Evolutionary conservation across 2,888 invertebrate genomes (phyloP), one percentile per base, ranked within the genome.

Genomic region (Buathra laborator): DNA sequence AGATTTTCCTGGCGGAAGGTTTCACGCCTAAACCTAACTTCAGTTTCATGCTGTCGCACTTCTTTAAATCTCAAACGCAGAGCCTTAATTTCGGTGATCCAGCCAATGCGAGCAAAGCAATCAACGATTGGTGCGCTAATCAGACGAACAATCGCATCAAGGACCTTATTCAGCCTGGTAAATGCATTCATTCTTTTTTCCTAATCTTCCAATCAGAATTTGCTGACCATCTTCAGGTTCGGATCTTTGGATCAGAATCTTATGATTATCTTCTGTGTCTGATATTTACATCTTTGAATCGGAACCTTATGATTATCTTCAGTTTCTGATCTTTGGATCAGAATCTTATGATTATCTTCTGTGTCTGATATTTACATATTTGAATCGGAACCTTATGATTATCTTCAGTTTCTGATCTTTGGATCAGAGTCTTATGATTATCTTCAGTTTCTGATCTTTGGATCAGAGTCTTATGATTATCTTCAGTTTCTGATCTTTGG

Each of bases 101-200:
- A 4, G 93, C 92, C 0, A 95, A 95, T 0, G 84, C 92, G 0
- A 91, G 94, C 2, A 86, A 92, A 4, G 92, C 92, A 0, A 98
- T 99, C 66, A 99, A 99, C 91, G 89, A 92, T 67, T 98, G 98
- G 97, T 97, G 95, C 48, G 96, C 96, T 90, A 92, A 95, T 9
- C 95, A 97, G 91, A 99, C 99, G 0, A 96, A 97, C 74, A 94
- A 96, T 6, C 97, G 96, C 93, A 98, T 99, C 81, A 96, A 96
- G 88, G 95, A 98, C 90, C 94, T 99, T 2, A 94, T 99, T 64
- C 92, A 95, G 3, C 46, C 95, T 0, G 94, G 94, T 93, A 51
- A 71, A 9, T 62, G 10, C 10, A 56, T 37, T 37, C 32, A 12
- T 29, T 4, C 4, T 5, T 51, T 16, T n/a, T 12, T 3, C 16